Base-by-base conservation (phyloP, 1,140 invertebrate species). In the Caenorhabditis brenneri region DNA sequence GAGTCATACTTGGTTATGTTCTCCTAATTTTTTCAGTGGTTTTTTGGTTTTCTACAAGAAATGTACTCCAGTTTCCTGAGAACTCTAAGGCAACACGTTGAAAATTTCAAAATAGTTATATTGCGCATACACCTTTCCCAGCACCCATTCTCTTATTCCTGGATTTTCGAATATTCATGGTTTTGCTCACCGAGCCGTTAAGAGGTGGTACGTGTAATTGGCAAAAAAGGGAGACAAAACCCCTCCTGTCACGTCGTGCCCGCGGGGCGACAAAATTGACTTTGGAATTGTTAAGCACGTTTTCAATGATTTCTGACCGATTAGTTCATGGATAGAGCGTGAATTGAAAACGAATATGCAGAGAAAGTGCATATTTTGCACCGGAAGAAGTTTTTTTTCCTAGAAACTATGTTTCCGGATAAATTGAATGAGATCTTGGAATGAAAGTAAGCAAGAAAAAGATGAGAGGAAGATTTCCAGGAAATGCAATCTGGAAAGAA, bases 131-230 rank as follows among this genome's bases (percentile, higher is more conserved):
- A 10, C 4, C 31, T 1, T 39, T 74, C 36, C 33, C 65, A 9
- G 5, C 10, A 6, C 15, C 7, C 7, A 24, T 31, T 33, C 36
- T 46, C 36, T 74, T 46, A 42, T 74, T 74, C 36, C 36, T 12
- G 22, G 15, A 24, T 74, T 42, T 19, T 74, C 29, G 65, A 74
- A 74, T 42, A 74, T 74, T 74, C 65, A 74, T 74, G 36, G 65
- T 74, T 74, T 74, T 74, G 65, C 65, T 74, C 65, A 24, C 27
- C 65, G 65, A 74, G 65, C 65, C 65, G 65, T 74, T 42, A 74
- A 74, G 65, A 6, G n/a, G 33, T 74, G 65, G 15, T 74, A 74
- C 65, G 65, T 74, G 65, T 74, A 74, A 74, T 74, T 46, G 65
- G 22, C 36, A 74, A 74, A 74, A 42, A 24, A 74, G 36, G 19